These are phyloP conservation scores for Corythornis vintsioides DNA, from an alignment of 2,113 vertebrate species.

Conservation along the genomic window DNA sequence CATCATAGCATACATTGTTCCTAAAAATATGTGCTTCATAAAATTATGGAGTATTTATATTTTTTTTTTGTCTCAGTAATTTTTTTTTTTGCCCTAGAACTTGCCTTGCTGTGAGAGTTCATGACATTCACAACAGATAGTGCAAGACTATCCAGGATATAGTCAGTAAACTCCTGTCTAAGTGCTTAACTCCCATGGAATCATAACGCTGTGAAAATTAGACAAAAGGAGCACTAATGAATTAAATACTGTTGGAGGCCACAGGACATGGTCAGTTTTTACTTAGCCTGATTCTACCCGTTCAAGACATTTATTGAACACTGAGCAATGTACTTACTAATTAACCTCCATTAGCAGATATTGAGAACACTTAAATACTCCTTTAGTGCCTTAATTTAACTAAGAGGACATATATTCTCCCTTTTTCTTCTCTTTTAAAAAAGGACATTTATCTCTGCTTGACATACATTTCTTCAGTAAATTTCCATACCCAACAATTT, in stretches of 20 bases:
- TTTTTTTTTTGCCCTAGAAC: neutral
- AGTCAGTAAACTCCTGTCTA: neutral
- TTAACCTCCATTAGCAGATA: constrained; percentile 18
- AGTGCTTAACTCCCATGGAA: neutral
- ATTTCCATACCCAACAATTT: constrained; percentile 7
- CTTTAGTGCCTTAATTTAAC: constrained; percentile 29
- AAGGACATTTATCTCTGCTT: constrained; percentile 51
- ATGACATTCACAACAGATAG: neutral
- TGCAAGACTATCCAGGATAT: neutral
- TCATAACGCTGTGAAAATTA: neutral
- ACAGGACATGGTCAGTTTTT: neutral
- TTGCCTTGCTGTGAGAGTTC: neutral
- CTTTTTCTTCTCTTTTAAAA: constrained; percentile 5
- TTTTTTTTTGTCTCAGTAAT: neutral
- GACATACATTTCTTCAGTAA: constrained; percentile 26
- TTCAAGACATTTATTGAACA: constrained; percentile 8
- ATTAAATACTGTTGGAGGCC: neutral
- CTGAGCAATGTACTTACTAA: neutral
- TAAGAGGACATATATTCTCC: neutral
- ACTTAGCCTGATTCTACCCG: neutral
- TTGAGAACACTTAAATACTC: constrained; percentile 27
- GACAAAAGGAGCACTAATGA: neutral
- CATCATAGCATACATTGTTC: neutral
- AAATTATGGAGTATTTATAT: neutral
- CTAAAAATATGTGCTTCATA: neutral